Conservation (phyloP, 2,113 vertebrate species). For the Lepidothrix coronata region DNA sequence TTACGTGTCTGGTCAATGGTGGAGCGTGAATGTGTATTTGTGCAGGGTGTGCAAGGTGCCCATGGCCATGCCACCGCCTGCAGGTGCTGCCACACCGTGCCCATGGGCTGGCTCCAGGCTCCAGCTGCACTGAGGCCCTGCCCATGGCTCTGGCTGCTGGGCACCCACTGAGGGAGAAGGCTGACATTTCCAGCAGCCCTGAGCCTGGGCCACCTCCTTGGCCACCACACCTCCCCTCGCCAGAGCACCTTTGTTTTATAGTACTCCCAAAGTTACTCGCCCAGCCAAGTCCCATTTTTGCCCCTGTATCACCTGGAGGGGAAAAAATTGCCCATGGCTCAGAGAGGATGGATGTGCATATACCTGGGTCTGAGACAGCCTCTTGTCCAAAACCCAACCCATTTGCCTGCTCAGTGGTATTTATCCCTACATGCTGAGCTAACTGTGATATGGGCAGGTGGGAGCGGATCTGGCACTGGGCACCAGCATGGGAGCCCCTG, state of each 20-base stretch:
- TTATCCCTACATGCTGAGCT: neutral
- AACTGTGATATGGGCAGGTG: neutral
- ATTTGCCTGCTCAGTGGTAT: neutral
- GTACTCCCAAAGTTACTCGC: fast-evolving
- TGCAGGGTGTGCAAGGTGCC: neutral
- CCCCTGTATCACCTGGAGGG: neutral
- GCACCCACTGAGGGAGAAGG: neutral
- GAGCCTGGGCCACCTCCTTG: neutral
- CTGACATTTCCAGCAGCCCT: too few species aligned
- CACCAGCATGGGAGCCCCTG: fast-evolving
- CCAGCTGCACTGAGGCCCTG: neutral
- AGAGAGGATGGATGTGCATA: neutral
- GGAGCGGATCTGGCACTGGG: neutral
- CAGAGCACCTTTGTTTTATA: neutral
- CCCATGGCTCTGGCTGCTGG: neutral
- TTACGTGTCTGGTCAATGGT: fast-evolving
- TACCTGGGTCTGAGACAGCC: neutral
- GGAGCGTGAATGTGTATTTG: neutral
- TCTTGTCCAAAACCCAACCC: neutral
- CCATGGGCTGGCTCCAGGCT: neutral
- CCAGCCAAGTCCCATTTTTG: neutral
- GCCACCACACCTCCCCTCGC: neutral
- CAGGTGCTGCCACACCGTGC: neutral
- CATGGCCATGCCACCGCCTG: neutral
- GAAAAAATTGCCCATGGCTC: neutral